Conservation (phyloP, 2,797 vertebrate genomes). For the Botia almorhae region DNA sequence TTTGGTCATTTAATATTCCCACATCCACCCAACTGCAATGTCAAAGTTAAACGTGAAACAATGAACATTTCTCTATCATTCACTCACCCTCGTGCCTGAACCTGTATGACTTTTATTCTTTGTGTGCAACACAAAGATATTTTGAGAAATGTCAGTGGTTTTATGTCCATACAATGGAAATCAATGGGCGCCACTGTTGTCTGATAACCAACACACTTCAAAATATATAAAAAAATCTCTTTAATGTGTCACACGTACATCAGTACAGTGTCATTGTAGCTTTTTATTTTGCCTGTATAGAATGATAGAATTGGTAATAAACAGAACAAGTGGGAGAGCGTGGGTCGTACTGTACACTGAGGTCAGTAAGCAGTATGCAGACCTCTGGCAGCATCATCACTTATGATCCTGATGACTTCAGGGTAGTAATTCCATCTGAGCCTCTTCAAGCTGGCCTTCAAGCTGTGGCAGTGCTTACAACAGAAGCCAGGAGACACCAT, state of each 20-base stretch:
- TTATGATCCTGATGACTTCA: constrained; percentile 21
- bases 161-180: neutral
- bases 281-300: neutral
- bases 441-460: constrained; percentile 35
- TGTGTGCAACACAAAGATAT: neutral
- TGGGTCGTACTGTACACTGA: constrained; percentile 34
- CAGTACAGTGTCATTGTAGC: neutral
- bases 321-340: neutral
- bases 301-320: constrained; percentile 4
- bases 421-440: constrained; percentile 42
- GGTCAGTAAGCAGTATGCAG: constrained; percentile 76
- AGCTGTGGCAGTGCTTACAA: constrained; percentile 19
- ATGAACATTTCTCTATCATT: neutral
- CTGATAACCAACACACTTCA: too few species aligned
- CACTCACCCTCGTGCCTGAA: neutral
- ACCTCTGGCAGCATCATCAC: constrained; percentile 65
- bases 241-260: too few species aligned
- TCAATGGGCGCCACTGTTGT: too few species aligned
- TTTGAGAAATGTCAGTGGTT: neutral
- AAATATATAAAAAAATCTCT: too few species aligned
- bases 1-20: too few species aligned
- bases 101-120: neutral
- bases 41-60: neutral
- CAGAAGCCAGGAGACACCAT: constrained; percentile 10
- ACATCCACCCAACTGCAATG: too few species aligned